Conservation (phyloP, 2,113 vertebrate species). For the Oceanodroma tethys region DNA sequence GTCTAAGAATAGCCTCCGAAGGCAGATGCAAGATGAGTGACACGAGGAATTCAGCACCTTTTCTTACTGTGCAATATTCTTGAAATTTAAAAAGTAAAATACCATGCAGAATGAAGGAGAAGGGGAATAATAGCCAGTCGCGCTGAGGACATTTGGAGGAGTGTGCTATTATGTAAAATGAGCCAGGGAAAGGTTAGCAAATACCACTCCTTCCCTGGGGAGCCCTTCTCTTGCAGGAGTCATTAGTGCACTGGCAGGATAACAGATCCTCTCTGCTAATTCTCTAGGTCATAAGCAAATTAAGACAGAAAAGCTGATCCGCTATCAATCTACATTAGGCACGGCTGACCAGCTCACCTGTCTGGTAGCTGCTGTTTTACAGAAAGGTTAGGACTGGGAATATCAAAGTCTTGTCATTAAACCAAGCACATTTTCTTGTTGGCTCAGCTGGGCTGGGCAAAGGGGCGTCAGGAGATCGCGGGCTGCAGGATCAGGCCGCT, state of each 20-base stretch:
- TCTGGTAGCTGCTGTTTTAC: background rate
- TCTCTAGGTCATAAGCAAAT: conserved; percentile 45
- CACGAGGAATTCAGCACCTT: background rate
- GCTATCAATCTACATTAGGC: background rate
- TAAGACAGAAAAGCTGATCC: conserved; percentile 19
- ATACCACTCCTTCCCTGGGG: conserved; percentile 30
- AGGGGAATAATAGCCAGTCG: background rate
- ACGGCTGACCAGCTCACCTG: background rate
- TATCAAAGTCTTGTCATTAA: background rate
- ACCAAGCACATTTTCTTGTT: background rate
- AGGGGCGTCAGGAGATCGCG: background rate
- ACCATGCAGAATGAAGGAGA: background rate
- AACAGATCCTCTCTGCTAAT: background rate
- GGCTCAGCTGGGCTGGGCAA: background rate
- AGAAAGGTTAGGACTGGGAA: background rate
- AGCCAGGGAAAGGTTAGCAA: conserved; percentile 13
- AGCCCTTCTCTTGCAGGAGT: conserved; percentile 4
- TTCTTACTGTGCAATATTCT: background rate
- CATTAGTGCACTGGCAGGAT: background rate
- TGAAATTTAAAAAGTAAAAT: background rate
- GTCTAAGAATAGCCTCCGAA: conserved; percentile 45
- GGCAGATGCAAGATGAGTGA: background rate
- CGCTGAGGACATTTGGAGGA: background rate
- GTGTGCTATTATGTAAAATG: conserved; percentile 1
- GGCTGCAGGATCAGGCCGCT: background rate